Evolutionary conservation across 1,140 invertebrate species (phyloP).

Genomic region (Drosophila melanogaster): DNA sequence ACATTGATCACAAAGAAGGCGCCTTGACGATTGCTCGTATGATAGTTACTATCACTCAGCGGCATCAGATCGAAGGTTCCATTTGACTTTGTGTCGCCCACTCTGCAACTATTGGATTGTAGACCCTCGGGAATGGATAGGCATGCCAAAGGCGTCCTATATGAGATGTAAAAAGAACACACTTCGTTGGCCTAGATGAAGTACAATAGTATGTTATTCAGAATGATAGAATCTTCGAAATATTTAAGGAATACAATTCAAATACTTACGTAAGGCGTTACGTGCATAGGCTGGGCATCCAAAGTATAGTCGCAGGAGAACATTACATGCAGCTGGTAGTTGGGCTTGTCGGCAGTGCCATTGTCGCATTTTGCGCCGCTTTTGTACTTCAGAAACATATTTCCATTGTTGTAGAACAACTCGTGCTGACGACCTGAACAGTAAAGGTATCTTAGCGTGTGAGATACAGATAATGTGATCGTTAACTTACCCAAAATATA

Average conservation of each 20-base stretch:
- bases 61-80: slow-evolving; percentile 72
- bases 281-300: slow-evolving; percentile 53
- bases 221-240: neutral
- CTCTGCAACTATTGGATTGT: slow-evolving; percentile 72
- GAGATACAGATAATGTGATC: neutral
- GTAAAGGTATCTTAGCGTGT: neutral
- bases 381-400: slow-evolving; percentile 70
- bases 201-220: too few species aligned
- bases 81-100: slow-evolving; percentile 53
- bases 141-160: slow-evolving; percentile 72
- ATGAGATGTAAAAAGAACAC: slow-evolving; percentile 69
- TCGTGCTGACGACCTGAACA: slow-evolving; percentile 68
- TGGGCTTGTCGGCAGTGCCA: slow-evolving; percentile 42
- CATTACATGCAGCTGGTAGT: slow-evolving; percentile 63
- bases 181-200: slow-evolving; percentile 45
- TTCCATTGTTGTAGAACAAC: slow-evolving; percentile 64
- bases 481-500: slow-evolving; percentile 69
- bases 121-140: slow-evolving; percentile 67
- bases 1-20: slow-evolving; percentile 74
- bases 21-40: slow-evolving; percentile 60
- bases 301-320: slow-evolving; percentile 75
- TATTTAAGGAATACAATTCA: too few species aligned
- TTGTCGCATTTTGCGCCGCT: slow-evolving; percentile 67
- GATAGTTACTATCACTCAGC: slow-evolving; percentile 75
- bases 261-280: slow-evolving; percentile 66